Evolutionary conservation across 2,888 invertebrate genomes (phyloP).

Genomic region (Eurois occulta): DNA sequence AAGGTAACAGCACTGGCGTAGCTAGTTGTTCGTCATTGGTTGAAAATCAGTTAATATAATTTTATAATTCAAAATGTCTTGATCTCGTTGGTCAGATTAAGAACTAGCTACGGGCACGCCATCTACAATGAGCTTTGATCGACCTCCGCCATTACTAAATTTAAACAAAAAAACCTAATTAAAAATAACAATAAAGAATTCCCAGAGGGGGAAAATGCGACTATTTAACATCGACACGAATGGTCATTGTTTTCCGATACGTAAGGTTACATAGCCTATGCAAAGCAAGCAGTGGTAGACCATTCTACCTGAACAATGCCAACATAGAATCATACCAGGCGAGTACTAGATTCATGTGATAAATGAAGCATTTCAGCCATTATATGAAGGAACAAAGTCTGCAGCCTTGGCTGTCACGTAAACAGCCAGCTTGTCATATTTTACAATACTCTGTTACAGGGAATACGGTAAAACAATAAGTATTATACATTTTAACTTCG

Average conservation of each 20-base stretch:
- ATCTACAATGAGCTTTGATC: neutral
- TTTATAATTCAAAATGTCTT: neutral
- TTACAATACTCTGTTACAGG: slow-evolving; percentile 45
- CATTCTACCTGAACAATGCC: slow-evolving; percentile 74
- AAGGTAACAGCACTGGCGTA: neutral
- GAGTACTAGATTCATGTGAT: slow-evolving; percentile 77
- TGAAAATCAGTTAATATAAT: neutral
- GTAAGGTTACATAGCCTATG: slow-evolving; percentile 71
- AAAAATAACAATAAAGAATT: slow-evolving; percentile 20
- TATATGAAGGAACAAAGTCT: slow-evolving; percentile 52
- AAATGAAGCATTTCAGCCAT: slow-evolving; percentile 75
- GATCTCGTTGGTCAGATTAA: neutral
- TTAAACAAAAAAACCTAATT: slow-evolving; percentile 5
- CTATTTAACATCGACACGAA: slow-evolving; percentile 25
- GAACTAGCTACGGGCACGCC: neutral
- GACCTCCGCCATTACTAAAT: neutral
- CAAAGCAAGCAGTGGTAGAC: slow-evolving; percentile 80
- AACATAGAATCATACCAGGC: slow-evolving; percentile 86
- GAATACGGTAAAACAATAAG: slow-evolving; percentile 48
- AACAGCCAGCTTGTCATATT: slow-evolving; percentile 45
- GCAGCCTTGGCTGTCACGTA: slow-evolving; percentile 57
- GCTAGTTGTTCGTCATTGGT: neutral
- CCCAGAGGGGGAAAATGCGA: slow-evolving; percentile 9
- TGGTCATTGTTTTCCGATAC: slow-evolving; percentile 51
- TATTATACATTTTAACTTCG: slow-evolving; percentile 41